Conservation (phyloP, 2,888 invertebrate species). For the Xestia sexstrigata region DNA sequence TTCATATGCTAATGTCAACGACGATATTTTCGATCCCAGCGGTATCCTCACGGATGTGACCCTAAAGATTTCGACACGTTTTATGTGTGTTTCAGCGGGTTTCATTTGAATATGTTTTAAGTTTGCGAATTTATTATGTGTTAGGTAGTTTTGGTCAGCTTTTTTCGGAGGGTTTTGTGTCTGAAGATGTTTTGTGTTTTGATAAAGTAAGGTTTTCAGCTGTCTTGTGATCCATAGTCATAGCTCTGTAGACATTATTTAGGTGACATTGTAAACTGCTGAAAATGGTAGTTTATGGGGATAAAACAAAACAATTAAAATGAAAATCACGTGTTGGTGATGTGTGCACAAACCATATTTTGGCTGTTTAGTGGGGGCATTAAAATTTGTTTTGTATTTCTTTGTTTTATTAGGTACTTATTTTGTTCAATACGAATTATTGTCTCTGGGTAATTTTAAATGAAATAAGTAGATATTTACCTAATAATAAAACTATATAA, state of each 20-base stretch:
- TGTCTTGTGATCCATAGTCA: neutral
- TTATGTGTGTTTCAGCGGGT: conserved; percentile 69
- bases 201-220: neutral
- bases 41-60: conserved; percentile 75
- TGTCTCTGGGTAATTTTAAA: too few species aligned
- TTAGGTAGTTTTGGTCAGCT: conserved; percentile 53
- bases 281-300: too few species aligned
- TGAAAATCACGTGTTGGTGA: too few species aligned
- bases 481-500: too few species aligned
- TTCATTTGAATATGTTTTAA: conserved; percentile 71
- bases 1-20: conserved; percentile 85
- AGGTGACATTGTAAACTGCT: neutral
- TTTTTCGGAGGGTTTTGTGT: conserved; percentile 15
- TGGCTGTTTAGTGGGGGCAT: too few species aligned
- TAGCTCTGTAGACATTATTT: neutral
- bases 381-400: too few species aligned
- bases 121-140: conserved; percentile 66
- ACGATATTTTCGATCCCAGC: conserved; percentile 79
- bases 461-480: too few species aligned
- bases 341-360: too few species aligned
- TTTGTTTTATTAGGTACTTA: too few species aligned
- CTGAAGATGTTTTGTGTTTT: neutral
- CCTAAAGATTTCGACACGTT: conserved; percentile 77
- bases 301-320: too few species aligned
- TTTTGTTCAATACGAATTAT: too few species aligned